Base-by-base conservation (phyloP, 2,888 invertebrate species). In the Coleophora flavipennella region DNA sequence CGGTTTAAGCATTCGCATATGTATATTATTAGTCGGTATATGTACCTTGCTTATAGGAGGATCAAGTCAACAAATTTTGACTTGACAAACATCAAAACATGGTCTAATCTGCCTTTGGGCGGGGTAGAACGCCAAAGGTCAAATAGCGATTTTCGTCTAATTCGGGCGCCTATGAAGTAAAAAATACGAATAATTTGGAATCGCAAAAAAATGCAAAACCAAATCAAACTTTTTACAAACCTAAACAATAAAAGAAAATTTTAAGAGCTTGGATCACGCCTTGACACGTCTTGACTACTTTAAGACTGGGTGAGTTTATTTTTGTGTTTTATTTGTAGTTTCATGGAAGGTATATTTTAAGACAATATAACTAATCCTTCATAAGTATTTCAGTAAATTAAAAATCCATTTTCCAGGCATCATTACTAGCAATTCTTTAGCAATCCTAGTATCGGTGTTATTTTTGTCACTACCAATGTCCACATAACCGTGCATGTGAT, bases 341-440 rank as follows among this genome's bases (percentile, higher is more conserved):
- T n/a, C 20, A 25, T 34, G 34, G 34, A 34, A 25, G 34, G 11
- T 25, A 14, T 34, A 34, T 34, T 34, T 34, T 34, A 34, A 34
- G 25, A 34, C 34, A 34, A 9, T 34, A 12, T 34, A 34, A 25
- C 25, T 20, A 34, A 34, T 6, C 10, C 34, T 20, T 26, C 34
- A 34, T 20, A 34, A 25, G 11, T 25, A n/a, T 20, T 34, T 25
- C 7, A 11, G 20, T 20, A 1, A 34, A 11, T 34, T 6, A 34
- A 34, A 34, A 34, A n/a, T n/a, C n/a, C n/a, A 53, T 35, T 45
- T 57, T 57, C 39, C 44, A 57, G 1, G 13, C 2, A 2, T 33
- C 49, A 36, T 59, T 56, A 4, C 55, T 40, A 6, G 50, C 36
- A 0, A 45, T 46, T 0, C 44, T 48, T 49, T 55, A 3, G 49